Percentiles rank a stretch among this genome's conserved stretches.
These are phyloP conservation scores for Embidobia sp. DNA, from an alignment of 2,888 invertebrate genomes.

Conservation along the genomic window DNA sequence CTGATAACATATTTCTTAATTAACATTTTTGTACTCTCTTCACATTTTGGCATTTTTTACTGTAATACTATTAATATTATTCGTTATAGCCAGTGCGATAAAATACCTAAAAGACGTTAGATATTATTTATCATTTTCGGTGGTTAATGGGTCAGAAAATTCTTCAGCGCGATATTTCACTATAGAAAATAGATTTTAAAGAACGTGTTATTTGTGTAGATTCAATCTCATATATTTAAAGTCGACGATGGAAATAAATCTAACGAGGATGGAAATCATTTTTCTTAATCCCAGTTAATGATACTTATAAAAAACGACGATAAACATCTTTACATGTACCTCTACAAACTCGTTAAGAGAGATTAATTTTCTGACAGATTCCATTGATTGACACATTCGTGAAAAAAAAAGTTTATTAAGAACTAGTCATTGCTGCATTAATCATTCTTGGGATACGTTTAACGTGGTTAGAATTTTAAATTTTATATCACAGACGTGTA, in stretches of 20 bases:
- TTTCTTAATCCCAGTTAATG: constrained; percentile 25
- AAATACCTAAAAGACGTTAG: no score
- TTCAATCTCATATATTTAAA: background rate
- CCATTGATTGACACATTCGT: constrained; percentile 22
- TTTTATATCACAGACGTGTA: background rate
- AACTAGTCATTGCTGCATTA: constrained; percentile 23
- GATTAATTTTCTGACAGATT: constrained; percentile 31
- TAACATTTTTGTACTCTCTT: no score
- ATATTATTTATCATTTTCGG: no score
- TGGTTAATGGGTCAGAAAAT: no score
- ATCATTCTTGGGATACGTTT: constrained; percentile 22
- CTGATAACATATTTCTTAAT: no score
- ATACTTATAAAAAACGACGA: constrained; percentile 14
- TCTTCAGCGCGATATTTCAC: no score
- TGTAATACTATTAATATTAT: no score
- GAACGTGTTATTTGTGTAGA: no score
- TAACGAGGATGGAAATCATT: constrained; percentile 1
- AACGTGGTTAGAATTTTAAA: constrained; percentile 19
- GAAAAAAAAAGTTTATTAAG: constrained; percentile 32
- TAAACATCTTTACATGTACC: constrained; percentile 17
- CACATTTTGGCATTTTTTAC: no score
- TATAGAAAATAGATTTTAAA: no score
- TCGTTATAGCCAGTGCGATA: no score
- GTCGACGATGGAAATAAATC: constrained; percentile 1
- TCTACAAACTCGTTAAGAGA: constrained; percentile 17